These are phyloP conservation scores for Polydrusus cervinus DNA, from an alignment of 2,888 invertebrate species.

Conservation along the genomic window DNA sequence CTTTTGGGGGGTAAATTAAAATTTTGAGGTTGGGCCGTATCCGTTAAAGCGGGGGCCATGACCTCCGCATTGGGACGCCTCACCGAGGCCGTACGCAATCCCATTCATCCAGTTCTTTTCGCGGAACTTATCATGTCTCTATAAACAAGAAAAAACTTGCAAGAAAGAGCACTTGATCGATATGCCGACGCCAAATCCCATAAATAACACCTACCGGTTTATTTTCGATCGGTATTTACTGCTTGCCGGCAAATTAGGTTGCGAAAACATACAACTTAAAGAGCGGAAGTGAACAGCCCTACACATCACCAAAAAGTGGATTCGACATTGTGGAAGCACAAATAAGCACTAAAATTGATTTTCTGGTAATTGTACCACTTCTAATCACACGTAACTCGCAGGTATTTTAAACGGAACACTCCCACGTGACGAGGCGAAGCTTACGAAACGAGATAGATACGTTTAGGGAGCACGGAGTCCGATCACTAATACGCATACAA, in stretches of 20 bases:
- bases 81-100: conserved; percentile 73
- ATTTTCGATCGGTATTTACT: conserved; percentile 32
- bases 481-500: conserved; percentile 67
- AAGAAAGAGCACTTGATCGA: conserved; percentile 60
- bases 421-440: conserved; percentile 66
- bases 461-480: conserved; percentile 60
- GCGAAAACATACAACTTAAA: conserved; percentile 58
- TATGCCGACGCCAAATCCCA: conserved; percentile 56
- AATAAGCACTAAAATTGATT: conserved; percentile 35
- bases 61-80: conserved; percentile 81
- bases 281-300: conserved; percentile 39
- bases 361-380: conserved; percentile 38
- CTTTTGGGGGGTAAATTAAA: conserved; percentile 69
- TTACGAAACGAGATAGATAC: conserved; percentile 65
- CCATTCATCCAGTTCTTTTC: conserved; percentile 72
- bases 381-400: conserved; percentile 54
- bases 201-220: conserved; percentile 52
- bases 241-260: conserved; percentile 65
- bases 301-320: conserved; percentile 31
- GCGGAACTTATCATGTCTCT: conserved; percentile 63
- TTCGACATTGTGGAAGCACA: conserved; percentile 24
- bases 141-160: conserved; percentile 51
- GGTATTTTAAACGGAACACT: conserved; percentile 61
- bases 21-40: conserved; percentile 75
- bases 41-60: conserved; percentile 96